phyloP scores from a whole-genome alignment of 2,797 vertebrate genomes.

The Hemibagrus guttatus region DNA sequence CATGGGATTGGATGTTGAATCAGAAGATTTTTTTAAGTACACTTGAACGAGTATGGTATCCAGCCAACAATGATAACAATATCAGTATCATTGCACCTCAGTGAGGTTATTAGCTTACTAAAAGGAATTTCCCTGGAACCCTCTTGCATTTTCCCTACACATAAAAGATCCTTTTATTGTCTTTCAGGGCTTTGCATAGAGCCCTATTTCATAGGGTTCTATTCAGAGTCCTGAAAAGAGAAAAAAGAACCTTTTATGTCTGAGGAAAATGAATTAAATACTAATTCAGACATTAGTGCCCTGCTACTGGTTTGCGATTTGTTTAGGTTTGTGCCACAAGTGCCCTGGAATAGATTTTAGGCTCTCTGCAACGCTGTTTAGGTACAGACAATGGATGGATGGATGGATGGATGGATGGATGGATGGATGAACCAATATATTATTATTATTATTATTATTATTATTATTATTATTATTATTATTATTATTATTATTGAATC shows the following conservation, averaged over 20 bases:
- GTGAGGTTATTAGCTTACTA: not conserved
- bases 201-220: not conserved
- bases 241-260: not conserved
- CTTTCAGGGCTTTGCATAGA: too few species aligned
- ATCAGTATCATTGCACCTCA: not conserved
- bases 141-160: not conserved
- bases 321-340: too few species aligned
- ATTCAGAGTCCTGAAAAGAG: not conserved
- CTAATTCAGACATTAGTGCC: not conserved
- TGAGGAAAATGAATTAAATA: not conserved
- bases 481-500: not conserved
- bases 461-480: too few species aligned
- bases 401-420: too few species aligned
- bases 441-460: too few species aligned
- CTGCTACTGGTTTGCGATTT: too few species aligned
- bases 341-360: too few species aligned
- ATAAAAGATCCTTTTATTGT: too few species aligned
- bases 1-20: not conserved
- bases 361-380: too few species aligned
- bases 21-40: not conserved
- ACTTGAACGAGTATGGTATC: not conserved
- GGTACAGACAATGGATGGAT: too few species aligned
- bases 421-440: too few species aligned
- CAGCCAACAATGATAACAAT: not conserved
- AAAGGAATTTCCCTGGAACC: not conserved